Percentiles rank a stretch among this genome's conserved stretches.
These are phyloP conservation scores for Drosophila koepferae DNA, from an alignment of 2,888 invertebrate species.

Conservation along the genomic window DNA sequence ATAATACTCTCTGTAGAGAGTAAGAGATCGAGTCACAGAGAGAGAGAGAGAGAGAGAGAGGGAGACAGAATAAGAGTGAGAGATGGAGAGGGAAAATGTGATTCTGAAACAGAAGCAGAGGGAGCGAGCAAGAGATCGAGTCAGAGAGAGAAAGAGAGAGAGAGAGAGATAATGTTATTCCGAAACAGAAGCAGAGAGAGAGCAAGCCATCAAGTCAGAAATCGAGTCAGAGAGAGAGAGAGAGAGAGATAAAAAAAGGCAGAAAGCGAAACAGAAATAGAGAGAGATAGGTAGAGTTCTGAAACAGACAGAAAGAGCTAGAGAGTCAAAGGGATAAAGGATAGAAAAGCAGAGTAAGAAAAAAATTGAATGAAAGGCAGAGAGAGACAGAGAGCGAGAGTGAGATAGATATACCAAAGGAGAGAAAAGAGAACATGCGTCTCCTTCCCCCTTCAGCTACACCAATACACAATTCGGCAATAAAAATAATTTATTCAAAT, in stretches of 20 bases:
- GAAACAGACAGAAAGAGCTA: neutral
- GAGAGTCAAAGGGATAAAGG: neutral
- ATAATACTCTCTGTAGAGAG: no score
- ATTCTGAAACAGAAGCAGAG: no score
- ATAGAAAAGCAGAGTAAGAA: neutral
- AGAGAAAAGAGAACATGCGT: neutral
- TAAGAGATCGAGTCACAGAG: neutral
- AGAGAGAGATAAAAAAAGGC: neutral
- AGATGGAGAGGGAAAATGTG: no score
- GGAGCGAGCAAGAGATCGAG: neutral
- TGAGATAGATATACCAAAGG: neutral
- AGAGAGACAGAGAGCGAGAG: neutral
- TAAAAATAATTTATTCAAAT: neutral
- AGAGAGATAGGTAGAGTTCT: neutral
- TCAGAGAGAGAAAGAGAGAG: neutral
- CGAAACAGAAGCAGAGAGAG: neutral
- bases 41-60: neutral
- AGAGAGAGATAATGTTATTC: neutral
- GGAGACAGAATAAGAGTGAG: neutral
- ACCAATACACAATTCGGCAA: neutral
- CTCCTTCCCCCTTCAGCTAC: no score
- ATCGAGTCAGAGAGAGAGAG: neutral
- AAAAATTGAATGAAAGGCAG: neutral
- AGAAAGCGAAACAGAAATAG: neutral
- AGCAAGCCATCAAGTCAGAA: no score